Conservation (phyloP, 2,113 vertebrate genomes). For the Cyphomyrus discorhynchus region DNA sequence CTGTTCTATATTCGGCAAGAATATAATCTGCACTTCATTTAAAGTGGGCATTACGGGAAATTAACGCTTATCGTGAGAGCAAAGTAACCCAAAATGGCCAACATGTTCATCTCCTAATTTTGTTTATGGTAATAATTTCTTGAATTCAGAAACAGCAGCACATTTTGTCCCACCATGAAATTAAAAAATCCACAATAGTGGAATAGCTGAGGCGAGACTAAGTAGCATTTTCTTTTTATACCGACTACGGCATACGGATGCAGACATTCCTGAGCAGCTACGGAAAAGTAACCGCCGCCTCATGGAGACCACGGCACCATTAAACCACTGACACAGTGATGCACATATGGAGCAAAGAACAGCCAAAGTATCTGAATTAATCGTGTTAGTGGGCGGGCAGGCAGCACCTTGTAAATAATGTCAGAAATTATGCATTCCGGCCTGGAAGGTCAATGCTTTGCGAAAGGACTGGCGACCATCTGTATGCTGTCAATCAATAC, state of each 20-base stretch:
- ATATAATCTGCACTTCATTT: background rate
- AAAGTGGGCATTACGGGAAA: background rate
- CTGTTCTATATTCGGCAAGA: background rate
- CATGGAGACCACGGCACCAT: too few species aligned
- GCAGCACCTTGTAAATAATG: constrained; percentile 21
- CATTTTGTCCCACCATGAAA: background rate
- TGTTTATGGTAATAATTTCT: background rate
- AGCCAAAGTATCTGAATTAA: constrained; percentile 1
- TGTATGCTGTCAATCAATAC: constrained; percentile 37
- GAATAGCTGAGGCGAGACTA: background rate
- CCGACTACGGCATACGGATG: background rate
- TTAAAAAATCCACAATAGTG: background rate
- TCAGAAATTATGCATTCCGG: constrained; percentile 28
- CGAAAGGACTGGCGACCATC: constrained; percentile 27
- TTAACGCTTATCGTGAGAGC: background rate
- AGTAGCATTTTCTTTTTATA: background rate
- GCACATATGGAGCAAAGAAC: background rate
- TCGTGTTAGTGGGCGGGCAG: constrained; percentile 18
- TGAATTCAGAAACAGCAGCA: background rate
- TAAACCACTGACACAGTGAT: background rate
- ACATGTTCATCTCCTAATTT: background rate
- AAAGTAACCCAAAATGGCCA: background rate
- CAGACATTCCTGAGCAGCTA: background rate
- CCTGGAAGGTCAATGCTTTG: constrained; percentile 31
- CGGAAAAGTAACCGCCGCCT: background rate